Evolutionary conservation across 2,113 vertebrate genomes (phyloP), one percentile per base, ranked within the genome.

Genomic region (Pelecanoides urinatrix): DNA sequence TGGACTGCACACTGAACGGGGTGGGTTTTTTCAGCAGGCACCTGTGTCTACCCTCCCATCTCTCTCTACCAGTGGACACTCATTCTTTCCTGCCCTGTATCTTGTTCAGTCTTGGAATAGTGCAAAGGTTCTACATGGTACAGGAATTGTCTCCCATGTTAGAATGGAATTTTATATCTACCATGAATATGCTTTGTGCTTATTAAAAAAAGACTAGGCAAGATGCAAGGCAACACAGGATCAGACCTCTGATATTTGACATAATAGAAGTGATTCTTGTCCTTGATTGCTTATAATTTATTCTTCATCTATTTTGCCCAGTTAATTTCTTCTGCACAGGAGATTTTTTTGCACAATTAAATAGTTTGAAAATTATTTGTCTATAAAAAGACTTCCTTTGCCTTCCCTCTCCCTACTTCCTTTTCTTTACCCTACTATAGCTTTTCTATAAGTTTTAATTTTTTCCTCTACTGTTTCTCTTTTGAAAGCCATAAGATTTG

Each of bases 1-100:
- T 55, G 25, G 13, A 13, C 27, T 71, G 40, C 62, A 52, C 34
- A 11, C 23, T 25, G n/a, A 59, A n/a, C 7, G 3, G 25, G 9
- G 6, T 10, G 19, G 8, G 2, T 1, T 89, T 78, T 72, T 44
- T 34, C 55, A 82, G 26, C 34, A 68, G 23, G 16, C 5, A 52
- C 2, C 10, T 1, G 0, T 50, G 4, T 17, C 34, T 62, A 20
- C 12, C 13, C 10, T 50, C 20, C 16, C 11, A 20, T 10, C 13
- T 20, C 21, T 70, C 47, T 61, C 30, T 34, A 36, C 8, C 27
- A 44, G 11, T 25, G 20, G 22, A 29, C 30, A 45, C 6, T 68
- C 18, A 30, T 42, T 91, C 11, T 52, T 55, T 78, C 13, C 19
- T 89, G 6, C 7, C 17, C 17, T 26, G 4, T 32, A 40, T 19